Conservation (phyloP, 2,113 vertebrate genomes). For the Rhodinocichla rosea region DNA sequence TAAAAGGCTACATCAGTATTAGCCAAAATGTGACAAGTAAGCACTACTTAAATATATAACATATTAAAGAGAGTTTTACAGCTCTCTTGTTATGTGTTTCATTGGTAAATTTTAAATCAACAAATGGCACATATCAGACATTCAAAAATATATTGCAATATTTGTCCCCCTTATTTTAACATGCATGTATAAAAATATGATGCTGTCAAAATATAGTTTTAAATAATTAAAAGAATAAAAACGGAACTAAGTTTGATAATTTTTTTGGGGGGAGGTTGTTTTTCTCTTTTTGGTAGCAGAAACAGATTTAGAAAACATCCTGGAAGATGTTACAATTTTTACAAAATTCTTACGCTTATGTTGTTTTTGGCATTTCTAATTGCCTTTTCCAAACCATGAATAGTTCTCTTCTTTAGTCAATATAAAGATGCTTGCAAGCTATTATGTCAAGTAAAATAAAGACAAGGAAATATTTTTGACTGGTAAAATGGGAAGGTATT, state of each 20-base stretch:
- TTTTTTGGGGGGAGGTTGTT: neutral
- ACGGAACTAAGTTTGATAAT: neutral
- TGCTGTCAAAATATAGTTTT: neutral
- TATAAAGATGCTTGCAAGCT: neutral
- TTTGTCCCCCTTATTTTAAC: neutral
- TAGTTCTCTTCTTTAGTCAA: neutral
- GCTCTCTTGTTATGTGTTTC: neutral
- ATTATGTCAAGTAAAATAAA: neutral
- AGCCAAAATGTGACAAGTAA: constrained; percentile 10
- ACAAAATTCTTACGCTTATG: neutral
- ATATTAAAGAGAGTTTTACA: neutral
- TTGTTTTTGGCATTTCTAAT: neutral
- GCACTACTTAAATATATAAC: neutral
- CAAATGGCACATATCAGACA: neutral
- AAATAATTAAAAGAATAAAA: constrained; percentile 1
- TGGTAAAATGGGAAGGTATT: neutral
- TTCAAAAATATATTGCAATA: neutral
- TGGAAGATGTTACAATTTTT: neutral
- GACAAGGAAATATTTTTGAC: neutral
- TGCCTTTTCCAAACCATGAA: neutral
- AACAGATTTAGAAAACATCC: neutral
- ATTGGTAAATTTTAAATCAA: neutral
- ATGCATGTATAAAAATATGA: neutral
- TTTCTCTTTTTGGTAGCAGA: neutral
- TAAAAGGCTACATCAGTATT: neutral